Evolutionary conservation across 2,113 vertebrate genomes (phyloP), one percentile per base, ranked within the genome.

Genomic region (Daboia siamensis): DNA sequence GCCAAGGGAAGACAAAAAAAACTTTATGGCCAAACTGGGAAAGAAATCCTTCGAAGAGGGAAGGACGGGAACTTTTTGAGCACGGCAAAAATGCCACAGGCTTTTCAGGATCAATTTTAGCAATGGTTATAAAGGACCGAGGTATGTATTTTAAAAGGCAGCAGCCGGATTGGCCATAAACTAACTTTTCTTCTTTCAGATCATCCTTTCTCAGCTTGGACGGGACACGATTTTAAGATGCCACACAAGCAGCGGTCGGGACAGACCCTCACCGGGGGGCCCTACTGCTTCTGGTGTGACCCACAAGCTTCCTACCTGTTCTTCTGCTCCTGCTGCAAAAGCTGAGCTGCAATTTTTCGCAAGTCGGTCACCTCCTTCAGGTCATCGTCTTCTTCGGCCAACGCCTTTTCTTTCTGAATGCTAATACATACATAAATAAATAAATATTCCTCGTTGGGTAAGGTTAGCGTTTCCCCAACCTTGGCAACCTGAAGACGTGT

Each of bases 241-340:
- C 86, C 3, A 23, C 2, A 15, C 11, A 8, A 11, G 33, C n/a
- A 59, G 46, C 24, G 12, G 57, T 39, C 64, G 24, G 26, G 69
- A 17, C 2, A 61, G 4, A 24, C 26, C 21, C 55, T 4, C 33
- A 57, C 1, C 57, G 10, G 20, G 59, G 1, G 6, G 80, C 52
- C 90, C 89, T 4, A 33, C 33, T 8, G 74, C 33, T 59, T n/a
- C 8, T n/a, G 29, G 0, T 90, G 29, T 1, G 6, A 52, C 5
- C 39, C 52, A 23, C 3, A 5, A 26, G 11, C 55, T 74, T 29
- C 92, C 90, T 97, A 99, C 99, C 99, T 98, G 97, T 98, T 99
- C 96, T 99, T 99, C 94, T 99, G 98, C 91, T 99, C 99, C 95
- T 99, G 99, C 95, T 99, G 99, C 93, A 99, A 92, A 89, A 99